Conservation (phyloP, 2,113 vertebrate species). For the Percopsis transmontana region DNA sequence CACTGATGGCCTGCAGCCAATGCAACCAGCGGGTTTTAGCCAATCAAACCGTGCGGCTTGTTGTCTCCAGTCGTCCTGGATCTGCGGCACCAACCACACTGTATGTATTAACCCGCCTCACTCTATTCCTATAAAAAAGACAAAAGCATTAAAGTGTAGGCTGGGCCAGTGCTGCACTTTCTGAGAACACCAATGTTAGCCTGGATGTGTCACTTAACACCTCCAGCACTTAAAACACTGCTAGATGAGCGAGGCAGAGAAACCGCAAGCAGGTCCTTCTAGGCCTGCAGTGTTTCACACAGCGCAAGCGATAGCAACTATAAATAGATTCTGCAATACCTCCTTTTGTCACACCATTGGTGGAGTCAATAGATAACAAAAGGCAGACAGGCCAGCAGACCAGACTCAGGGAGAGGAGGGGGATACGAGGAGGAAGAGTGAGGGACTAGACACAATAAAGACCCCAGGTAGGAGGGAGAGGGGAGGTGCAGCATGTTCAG, state of each 20-base stretch:
- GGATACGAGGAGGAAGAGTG: neutral
- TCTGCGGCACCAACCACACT: neutral
- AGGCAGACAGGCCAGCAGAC: neutral
- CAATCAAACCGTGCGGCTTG: no score
- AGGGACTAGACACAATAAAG: conserved; percentile 9
- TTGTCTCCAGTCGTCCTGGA: neutral
- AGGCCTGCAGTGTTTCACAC: neutral
- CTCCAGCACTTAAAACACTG: neutral
- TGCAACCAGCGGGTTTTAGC: conserved; percentile 7
- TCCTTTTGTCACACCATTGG: conserved; percentile 1
- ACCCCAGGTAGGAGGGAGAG: conserved; percentile 10
- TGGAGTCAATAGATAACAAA: conserved; percentile 17
- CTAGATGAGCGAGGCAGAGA: neutral
- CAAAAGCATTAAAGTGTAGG: no score
- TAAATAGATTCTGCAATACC: neutral
- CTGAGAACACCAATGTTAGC: neutral
- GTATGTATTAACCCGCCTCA: no score
- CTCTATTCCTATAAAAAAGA: no score
- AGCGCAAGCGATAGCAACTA: neutral
- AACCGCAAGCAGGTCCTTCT: neutral
- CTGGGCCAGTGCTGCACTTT: neutral
- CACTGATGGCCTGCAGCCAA: neutral
- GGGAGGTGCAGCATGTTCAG: conserved; percentile 31
- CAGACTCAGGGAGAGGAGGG: conserved; percentile 5
- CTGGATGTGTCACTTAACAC: conserved; percentile 12